phyloP scores from a whole-genome alignment of 2,888 invertebrate species.

The Branchinecta sandiegonensis region DNA sequence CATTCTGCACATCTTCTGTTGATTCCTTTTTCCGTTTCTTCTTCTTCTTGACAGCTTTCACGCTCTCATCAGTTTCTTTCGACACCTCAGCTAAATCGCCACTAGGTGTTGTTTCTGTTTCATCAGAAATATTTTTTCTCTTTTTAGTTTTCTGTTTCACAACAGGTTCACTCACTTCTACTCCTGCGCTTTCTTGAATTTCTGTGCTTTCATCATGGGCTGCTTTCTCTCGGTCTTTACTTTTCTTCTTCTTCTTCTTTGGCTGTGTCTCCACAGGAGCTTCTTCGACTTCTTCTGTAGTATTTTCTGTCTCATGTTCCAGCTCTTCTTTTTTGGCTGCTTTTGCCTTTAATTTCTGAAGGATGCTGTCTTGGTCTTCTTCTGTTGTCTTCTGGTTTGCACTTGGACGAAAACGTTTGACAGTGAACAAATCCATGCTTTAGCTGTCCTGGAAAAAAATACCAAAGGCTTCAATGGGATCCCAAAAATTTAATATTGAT shows the following conservation, averaged over 20 bases:
- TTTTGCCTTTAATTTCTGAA: background rate
- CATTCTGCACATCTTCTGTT: conserved; percentile 33
- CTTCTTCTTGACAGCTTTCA: conserved; percentile 21
- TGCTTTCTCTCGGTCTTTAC: background rate
- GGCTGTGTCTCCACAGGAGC: background rate
- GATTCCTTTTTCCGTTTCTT: conserved; percentile 32
- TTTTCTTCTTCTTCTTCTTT: background rate
- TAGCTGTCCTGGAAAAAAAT: too few relatives aligned
- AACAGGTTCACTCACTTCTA: background rate
- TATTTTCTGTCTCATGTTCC: background rate
- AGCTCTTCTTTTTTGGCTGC: background rate
- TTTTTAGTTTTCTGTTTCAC: conserved; percentile 17
- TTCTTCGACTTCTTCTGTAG: background rate
- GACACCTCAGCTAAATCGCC: background rate
- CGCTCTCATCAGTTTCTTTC: conserved; percentile 15
- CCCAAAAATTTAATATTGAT: too few relatives aligned
- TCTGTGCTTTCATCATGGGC: background rate
- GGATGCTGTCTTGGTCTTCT: conserved; percentile 5
- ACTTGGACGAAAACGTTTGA: conserved; percentile 16
- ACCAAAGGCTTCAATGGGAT: too few relatives aligned
- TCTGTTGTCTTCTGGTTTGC: background rate
- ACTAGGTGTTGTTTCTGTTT: conserved; percentile 19
- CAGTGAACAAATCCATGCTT: background rate
- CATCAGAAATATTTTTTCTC: conserved; percentile 24
- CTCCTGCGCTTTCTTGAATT: background rate